These are phyloP conservation scores for Oreortyx pictus DNA, from an alignment of 2,797 vertebrate genomes.

Conservation along the genomic window DNA sequence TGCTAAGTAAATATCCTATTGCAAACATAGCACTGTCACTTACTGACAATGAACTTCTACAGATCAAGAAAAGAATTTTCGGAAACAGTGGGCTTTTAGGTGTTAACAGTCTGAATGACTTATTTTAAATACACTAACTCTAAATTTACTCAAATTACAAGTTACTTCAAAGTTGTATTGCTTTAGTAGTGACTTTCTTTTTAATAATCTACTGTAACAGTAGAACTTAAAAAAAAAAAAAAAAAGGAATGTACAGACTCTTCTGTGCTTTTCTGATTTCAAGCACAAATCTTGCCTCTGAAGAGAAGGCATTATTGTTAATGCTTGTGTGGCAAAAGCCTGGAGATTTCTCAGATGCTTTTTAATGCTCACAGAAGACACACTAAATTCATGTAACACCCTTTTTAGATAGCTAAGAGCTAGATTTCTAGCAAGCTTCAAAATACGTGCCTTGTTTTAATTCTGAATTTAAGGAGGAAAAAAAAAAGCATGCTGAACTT, in stretches of 20 bases:
- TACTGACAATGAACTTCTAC: background rate
- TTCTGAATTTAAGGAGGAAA: background rate
- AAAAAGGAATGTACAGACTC: too few species aligned
- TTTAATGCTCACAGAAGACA: background rate
- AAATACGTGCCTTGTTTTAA: background rate
- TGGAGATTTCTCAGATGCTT: background rate
- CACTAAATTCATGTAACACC: background rate
- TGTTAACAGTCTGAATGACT: too few species aligned
- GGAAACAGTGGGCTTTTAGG: too few species aligned
- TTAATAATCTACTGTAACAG: too few species aligned
- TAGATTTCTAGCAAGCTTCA: background rate
- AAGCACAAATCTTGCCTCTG: background rate
- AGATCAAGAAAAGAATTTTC: background rate
- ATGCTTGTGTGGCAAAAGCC: background rate
- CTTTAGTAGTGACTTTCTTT: background rate
- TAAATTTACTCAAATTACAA: too few species aligned
- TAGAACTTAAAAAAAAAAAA: background rate
- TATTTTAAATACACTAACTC: too few species aligned
- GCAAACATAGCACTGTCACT: background rate
- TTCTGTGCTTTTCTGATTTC: background rate
- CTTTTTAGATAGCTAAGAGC: background rate
- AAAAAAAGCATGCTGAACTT: background rate
- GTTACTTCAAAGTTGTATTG: background rate
- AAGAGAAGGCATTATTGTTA: background rate
- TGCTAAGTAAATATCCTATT: background rate